Conservation (phyloP, 1,140 invertebrate species). For the Brachystomella parvula region DNA sequence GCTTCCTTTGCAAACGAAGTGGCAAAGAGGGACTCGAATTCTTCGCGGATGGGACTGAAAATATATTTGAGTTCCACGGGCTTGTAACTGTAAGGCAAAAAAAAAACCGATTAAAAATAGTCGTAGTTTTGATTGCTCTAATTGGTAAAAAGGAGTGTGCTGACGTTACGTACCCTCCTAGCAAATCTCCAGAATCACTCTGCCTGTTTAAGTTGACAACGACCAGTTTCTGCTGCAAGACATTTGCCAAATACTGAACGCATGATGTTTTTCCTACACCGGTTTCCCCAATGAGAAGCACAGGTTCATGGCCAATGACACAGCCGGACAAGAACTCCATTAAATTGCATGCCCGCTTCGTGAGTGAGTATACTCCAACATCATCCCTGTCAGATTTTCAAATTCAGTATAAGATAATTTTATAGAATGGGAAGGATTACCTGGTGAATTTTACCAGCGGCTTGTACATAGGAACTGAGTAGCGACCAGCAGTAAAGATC, state of each 20-base stretch:
- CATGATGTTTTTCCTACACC: slow-evolving; percentile 97
- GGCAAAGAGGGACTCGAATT: slow-evolving; percentile 78
- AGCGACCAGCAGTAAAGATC: slow-evolving; percentile 52
- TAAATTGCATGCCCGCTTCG: slow-evolving; percentile 65
- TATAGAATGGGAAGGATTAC: slow-evolving; percentile 6
- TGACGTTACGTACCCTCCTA: slow-evolving; percentile 64
- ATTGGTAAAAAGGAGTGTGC: slow-evolving; percentile 3
- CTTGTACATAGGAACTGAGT: slow-evolving; percentile 42
- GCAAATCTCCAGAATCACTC: slow-evolving; percentile 87
- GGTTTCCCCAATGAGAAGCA: slow-evolving; percentile 94
- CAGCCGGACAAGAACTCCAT: slow-evolving; percentile 79
- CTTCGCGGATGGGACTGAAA: slow-evolving; percentile 67
- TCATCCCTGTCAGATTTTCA: slow-evolving; percentile 15
- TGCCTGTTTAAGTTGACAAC: slow-evolving; percentile 99
- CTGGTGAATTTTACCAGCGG: slow-evolving; percentile 6
- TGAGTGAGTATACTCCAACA: slow-evolving; percentile 59
- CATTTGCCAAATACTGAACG: slow-evolving; percentile 82
- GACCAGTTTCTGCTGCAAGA: slow-evolving; percentile 70
- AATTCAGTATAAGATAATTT: not conserved
- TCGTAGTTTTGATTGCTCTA: not conserved
- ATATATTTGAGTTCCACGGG: slow-evolving; percentile 84
- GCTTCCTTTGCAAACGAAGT: slow-evolving; percentile 67
- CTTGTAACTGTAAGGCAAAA: slow-evolving; percentile 68
- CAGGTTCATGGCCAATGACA: slow-evolving; percentile 74
- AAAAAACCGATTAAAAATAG: slow-evolving; percentile 15